Conservation (phyloP, 2,113 vertebrate genomes). For the Corythornis madagascariensis region DNA sequence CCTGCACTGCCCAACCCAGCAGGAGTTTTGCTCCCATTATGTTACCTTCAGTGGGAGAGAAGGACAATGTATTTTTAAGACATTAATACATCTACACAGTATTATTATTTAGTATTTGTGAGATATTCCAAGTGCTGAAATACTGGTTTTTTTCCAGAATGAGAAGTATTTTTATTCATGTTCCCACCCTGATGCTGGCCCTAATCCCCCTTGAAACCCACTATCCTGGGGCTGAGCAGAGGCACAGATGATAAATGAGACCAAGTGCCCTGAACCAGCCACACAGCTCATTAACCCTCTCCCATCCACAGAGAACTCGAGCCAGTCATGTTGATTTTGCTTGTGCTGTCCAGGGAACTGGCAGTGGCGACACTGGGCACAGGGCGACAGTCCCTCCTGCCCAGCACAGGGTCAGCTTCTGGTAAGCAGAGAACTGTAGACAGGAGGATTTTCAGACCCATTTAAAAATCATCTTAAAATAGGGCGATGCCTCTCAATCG, state of each 20-base stretch:
- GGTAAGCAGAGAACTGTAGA: background rate
- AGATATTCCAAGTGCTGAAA: background rate
- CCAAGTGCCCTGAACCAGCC: background rate
- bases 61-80: background rate
- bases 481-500: background rate
- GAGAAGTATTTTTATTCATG: background rate
- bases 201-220: background rate
- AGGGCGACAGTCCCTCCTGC: background rate
- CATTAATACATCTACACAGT: background rate
- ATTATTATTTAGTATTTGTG: background rate
- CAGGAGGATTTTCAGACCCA: background rate
- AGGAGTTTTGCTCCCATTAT: background rate
- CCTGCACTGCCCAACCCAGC: background rate
- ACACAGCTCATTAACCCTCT: background rate
- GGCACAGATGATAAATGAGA: background rate
- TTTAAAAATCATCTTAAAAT: conserved; percentile 6
- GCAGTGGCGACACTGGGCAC: accelerated
- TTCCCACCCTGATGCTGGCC: background rate
- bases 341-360: accelerated
- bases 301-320: background rate
- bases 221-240: background rate
- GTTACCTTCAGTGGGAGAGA: background rate
- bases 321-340: accelerated
- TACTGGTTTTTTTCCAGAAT: background rate
- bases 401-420: accelerated